Evolutionary conservation across 2,888 invertebrate species (phyloP), one percentile per base, ranked within the genome.

Genomic region (Perithous albicinctus): DNA sequence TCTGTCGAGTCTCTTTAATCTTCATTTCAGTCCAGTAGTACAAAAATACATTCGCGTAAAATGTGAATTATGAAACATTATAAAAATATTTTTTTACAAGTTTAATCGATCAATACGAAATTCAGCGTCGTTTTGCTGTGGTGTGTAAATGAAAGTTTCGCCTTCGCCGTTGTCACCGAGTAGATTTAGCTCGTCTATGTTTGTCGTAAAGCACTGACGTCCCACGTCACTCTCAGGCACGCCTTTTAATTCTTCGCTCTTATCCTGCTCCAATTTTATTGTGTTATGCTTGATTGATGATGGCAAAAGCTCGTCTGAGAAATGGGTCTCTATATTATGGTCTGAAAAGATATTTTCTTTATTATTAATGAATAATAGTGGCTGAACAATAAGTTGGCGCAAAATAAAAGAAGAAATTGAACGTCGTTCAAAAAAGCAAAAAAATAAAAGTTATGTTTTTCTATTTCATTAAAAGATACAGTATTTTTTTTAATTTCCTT

Each of bases 161-260:
- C 69, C 69, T 48, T 87, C 86, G 7, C 38, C 78, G 61, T 26
- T 83, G 23, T 89, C 89, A 1, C 90, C 89, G 4, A 90, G 87
- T 38, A 90, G 79, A 83, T 90, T 88, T 18, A 90, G 77, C 48
- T 91, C 89, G 61, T 88, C 85, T 32, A 90, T 87, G 64, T 89
- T 87, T 4, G 88, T 89, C 29, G 79, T 69, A 29, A 85, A 90
- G 67, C 79, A 69, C 35, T 76, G 81, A 26, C 64, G 64, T 67
- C 35, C 29, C 18, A 29, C 70, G 46, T 43, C 59, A 12, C 63
- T 70, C 12, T 69, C 38, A 8, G 82, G 18, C 6, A 15, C 12
- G n/a, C 78, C 66, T 10, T 72, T 70, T 41, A 51, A 43, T 32
- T 84, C 73, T 2, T 2, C 35, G 15, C 23, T 67, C 35, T 74